Evolutionary conservation across 1,140 invertebrate species (phyloP), one percentile per base, ranked within the genome.

Genomic region (Eciton burchellii): DNA sequence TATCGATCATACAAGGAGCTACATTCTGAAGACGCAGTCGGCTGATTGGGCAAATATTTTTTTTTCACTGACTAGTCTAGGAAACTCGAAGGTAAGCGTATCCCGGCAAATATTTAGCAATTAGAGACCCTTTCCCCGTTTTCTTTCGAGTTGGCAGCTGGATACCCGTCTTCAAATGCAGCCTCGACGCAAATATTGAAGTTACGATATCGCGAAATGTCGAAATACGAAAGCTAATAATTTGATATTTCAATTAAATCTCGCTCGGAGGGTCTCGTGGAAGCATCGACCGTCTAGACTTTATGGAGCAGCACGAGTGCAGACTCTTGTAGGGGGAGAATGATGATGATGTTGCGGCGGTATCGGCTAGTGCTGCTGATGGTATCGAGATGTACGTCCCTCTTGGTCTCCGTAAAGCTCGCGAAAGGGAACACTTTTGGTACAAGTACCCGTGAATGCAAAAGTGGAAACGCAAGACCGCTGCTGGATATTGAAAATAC

Each of bases 401-500:
- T 26, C 63, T 82, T 85, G 83, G 70, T 73, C 43, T 24, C 11
- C 43, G 11, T 19, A 45, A 66, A 83, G 60, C 24, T 52, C 63
- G 72, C 62, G 41, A 81, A 52, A 54, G 65, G 66, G 59, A 72
- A 73, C 66, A 59, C 84, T 85, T 82, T 81, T 21, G 29, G 47
- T 29, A 1, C 24, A 43, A 11, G 19, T 41, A 73, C 73, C 6
- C 6, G 49, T 26, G 63, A 74, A 54, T 60, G 77, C 59, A 74
- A 74, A 79, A 83, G 62, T 85, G 89, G 87, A 89, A 89, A 87
- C 77, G 73, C 60, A 62, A 60, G 85, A 52, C 85, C 74, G 83
- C 81, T 49, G 77, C 82, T 89, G 90, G 91, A 91, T 91, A 91
- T 91, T 91, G 91, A 91, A 92, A 91, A 91, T 92, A 91, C 90